Conservation (phyloP, 2,797 vertebrate genomes). For the Acanthurus lineatus region DNA sequence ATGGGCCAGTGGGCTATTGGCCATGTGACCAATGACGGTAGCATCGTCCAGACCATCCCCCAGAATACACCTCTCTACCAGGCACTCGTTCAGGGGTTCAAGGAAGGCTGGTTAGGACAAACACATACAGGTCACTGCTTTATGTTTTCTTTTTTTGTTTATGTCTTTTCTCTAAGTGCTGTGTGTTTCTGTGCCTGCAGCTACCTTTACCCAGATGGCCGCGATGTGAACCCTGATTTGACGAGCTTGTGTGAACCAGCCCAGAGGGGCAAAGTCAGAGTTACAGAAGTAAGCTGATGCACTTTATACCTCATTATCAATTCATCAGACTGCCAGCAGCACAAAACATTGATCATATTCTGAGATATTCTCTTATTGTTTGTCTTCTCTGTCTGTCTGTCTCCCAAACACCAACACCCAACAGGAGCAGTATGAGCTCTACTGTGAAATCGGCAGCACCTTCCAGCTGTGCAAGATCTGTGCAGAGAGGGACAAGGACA, state of each 20-base stretch:
- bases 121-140: constrained; percentile 7
- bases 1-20: constrained; percentile 94
- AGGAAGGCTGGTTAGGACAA: constrained; percentile 86
- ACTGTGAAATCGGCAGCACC: constrained; percentile 91
- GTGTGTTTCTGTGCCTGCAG: constrained; percentile 73
- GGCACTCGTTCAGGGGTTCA: constrained; percentile 88
- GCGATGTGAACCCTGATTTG: constrained; percentile 89
- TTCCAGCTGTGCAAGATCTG: constrained; percentile 95
- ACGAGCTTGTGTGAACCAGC: constrained; percentile 71
- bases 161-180: constrained; percentile 16
- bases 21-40: constrained; percentile 85
- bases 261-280: constrained; percentile 79
- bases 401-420: not conserved
- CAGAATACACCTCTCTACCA: constrained; percentile 87
- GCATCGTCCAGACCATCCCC: constrained; percentile 90
- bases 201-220: constrained; percentile 90
- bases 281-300: constrained; percentile 84
- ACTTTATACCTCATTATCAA: constrained; percentile 6
- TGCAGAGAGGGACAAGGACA: constrained; percentile 89
- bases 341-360: constrained; percentile 16
- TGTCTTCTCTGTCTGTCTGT: constrained; percentile 6
- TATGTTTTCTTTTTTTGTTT: not conserved
- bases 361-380: not conserved
- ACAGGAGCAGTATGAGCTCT: constrained; percentile 92
- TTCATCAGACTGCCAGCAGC: constrained; percentile 12